Evolutionary conservation across 2,113 vertebrate species (phyloP), one percentile per base, ranked within the genome.

Genomic region (Apodemus sylvaticus): DNA sequence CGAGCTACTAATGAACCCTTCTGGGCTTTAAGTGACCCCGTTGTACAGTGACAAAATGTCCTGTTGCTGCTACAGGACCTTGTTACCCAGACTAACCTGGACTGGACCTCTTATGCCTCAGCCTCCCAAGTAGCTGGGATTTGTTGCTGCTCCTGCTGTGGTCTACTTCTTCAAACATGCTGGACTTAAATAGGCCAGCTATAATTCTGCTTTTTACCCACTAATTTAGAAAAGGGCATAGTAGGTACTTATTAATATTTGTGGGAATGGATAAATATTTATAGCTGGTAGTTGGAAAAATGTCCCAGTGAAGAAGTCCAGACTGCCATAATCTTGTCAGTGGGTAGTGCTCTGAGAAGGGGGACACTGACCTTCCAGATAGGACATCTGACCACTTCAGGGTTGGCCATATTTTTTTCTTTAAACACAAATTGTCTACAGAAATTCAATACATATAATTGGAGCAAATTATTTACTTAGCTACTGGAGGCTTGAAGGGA

Each of bases 231-330:
- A 78, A 22, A 53, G n/a, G 19, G 53, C 45, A 66, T 71, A 90
- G 88, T 89, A 94, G 71, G 9, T 94, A 42, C 77, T 58, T 31
- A 55, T 85, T 88, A 93, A 70, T 88, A 88, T 53, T 62, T 90
- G 48, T 77, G 89, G 60, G 36, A 78, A 71, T 68, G 48, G 91
- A 73, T 92, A 78, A 87, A 62, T 96, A 74, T 45, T 90, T 85
- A 13, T 96, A 78, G 51, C 24, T 89, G 39, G 24, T 81, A 24
- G 29, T 17, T 76, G 71, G 83, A 96, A 82, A 20, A 58, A 55
- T 71, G 66, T 10, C 31, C 51, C 55, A 31, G 16, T 83, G n/a
- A n/a, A 45, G 71, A 42, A 48, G 24, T 45, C 45, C 48, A 42
- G 81, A n/a, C 45, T 66, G 22, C 19, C 64, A 19, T 48, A 66